Conservation (phyloP, 2,888 invertebrate genomes). For the Argyra leucocephala region DNA sequence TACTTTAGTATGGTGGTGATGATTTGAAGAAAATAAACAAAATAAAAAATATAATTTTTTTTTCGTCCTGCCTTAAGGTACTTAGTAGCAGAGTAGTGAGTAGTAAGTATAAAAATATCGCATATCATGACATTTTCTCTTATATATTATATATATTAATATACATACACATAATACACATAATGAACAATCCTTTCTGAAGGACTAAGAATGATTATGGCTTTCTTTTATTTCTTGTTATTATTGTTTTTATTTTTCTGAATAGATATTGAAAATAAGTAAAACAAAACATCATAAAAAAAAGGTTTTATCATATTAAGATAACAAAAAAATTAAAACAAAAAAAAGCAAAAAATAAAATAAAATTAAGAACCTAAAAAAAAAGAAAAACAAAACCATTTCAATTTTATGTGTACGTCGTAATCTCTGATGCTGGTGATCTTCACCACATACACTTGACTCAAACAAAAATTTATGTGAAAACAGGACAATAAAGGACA, state of each 20-base stretch:
- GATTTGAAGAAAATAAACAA: not conserved
- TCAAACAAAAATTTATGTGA: not conserved
- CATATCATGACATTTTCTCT: not conserved
- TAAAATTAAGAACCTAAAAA: not conserved
- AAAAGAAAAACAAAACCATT: no score
- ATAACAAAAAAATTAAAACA: not conserved
- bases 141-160: not conserved
- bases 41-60: not conserved
- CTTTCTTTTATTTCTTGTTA: no score
- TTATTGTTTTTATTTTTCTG: no score
- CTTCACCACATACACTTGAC: not conserved
- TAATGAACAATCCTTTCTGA: not conserved
- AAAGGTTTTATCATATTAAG: conserved; percentile 1
- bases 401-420: no score
- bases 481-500: not conserved
- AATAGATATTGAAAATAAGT: no score
- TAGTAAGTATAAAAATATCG: not conserved
- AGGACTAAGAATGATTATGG: not conserved
- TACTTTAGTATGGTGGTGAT: not conserved
- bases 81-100: not conserved
- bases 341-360: not conserved
- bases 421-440: not conserved
- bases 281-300: not conserved
- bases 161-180: not conserved
- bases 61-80: not conserved